Base-by-base conservation (phyloP, 2,888 invertebrate genomes). In the Leucophora obtusa region DNA sequence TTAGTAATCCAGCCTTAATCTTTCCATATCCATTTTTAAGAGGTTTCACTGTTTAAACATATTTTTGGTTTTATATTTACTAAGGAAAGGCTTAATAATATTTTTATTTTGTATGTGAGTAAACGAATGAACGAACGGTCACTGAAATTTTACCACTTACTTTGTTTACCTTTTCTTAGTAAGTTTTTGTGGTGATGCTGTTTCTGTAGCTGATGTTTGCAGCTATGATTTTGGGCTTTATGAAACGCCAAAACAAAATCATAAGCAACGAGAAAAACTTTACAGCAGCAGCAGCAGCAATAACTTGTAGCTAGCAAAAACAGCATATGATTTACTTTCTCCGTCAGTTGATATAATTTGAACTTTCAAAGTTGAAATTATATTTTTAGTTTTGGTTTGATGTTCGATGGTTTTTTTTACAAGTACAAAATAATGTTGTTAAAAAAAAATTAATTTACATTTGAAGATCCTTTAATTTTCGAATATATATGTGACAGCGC, bases 281-380 rank as follows among this genome's bases (percentile, higher is more conserved):
- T 56, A 28, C 43, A 63, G 21, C 38, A 74, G 15, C 43, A 63
- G 21, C 38, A 74, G 21, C 38, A 74, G 15, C 43, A 63, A 17
- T 28, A 74, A 24, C 43, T n/a, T n/a, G 10, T 14, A 33, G 43
- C 54, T 17, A 71, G 10, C 54, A 53, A 78, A 72, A 78, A 50
- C 74, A 70, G 53, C 69, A 69, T 72, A 81, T 81, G 81, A 81
- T 81, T 81, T 81, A 81, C 81, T 81, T 81, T 81, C 81, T 81
- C 81, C 77, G 56, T 66, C 69, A 56, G 60, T 73, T 65, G 81
- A 51, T 77, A 81, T 70, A 81, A 81, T 77, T 77, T 81, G 77
- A 77, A 81, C 81, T 81, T 81, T 81, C 81, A 73, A 81, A 75
- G 81, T 81, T 81, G 53, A 74, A 74, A 65, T 65, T 65, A 18